Conservation (phyloP, 2,113 vertebrate genomes). For the Fukomys damarensis region DNA sequence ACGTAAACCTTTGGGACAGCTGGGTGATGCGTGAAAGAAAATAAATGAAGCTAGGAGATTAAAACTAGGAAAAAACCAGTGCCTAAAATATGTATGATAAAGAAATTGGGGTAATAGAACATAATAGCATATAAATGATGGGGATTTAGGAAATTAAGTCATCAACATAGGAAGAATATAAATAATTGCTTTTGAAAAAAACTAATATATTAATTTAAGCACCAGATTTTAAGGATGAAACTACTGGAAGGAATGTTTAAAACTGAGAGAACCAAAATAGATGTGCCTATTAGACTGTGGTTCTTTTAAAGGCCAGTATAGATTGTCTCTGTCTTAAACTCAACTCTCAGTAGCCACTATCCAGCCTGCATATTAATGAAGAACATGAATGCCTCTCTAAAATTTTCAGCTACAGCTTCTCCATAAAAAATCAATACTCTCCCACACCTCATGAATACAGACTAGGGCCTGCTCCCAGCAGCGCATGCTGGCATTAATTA, state of each 20-base stretch:
- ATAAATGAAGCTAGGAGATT: not conserved
- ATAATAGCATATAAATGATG: not conserved
- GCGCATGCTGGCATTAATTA: slow-evolving; percentile 76
- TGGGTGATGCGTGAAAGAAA: not conserved
- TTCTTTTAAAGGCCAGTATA: slow-evolving; percentile 85
- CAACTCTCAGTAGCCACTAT: slow-evolving; percentile 82
- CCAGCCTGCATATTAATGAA: slow-evolving; percentile 85
- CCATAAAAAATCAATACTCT: slow-evolving; percentile 88
- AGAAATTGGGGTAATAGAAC: not conserved
- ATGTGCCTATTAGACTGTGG: slow-evolving; percentile 79
- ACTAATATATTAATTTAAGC: slow-evolving; percentile 78
- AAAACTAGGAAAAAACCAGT: not conserved
- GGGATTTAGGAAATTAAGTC: slow-evolving; percentile 77
- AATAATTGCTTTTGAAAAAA: slow-evolving; percentile 78
- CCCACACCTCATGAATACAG: slow-evolving; percentile 84
- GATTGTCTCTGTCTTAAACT: slow-evolving; percentile 85
- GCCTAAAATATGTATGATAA: not conserved
- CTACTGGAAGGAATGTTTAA: slow-evolving; percentile 69
- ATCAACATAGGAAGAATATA: slow-evolving; percentile 72
- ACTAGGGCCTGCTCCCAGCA: slow-evolving; percentile 77
- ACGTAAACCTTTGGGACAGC: not conserved
- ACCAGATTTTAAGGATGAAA: slow-evolving; percentile 78
- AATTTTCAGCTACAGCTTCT: slow-evolving; percentile 84
- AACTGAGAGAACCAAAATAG: slow-evolving; percentile 77
- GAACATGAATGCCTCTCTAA: slow-evolving; percentile 81